These are phyloP conservation scores for Stegodyphus dumicola DNA, from an alignment of 1,140 invertebrate genomes.

Conservation along the genomic window DNA sequence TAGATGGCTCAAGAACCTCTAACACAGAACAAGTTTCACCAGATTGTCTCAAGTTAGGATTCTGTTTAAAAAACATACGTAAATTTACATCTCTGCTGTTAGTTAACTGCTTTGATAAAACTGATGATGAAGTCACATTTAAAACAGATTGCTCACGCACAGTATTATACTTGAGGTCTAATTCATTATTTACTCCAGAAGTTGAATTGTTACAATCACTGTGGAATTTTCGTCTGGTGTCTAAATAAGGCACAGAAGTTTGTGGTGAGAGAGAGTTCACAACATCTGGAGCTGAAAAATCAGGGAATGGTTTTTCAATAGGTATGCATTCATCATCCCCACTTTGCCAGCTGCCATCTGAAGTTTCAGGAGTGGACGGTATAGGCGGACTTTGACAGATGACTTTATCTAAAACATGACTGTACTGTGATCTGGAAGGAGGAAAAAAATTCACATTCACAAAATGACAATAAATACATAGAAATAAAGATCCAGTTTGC, in stretches of 20 bases:
- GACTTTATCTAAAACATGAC: conserved; percentile 45
- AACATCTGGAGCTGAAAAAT: conserved; percentile 50
- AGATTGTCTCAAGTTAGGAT: conserved; percentile 57
- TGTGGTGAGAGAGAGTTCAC: conserved; percentile 49
- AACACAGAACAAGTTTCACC: conserved; percentile 66
- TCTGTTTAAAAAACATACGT: conserved; percentile 55
- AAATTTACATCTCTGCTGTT: conserved; percentile 53
- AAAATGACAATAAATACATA: too few species aligned
- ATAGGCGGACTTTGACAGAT: conserved; percentile 47
- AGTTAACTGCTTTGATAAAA: not conserved
- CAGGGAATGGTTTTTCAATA: not conserved
- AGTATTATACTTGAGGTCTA: not conserved
- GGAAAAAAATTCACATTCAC: conserved; percentile 5
- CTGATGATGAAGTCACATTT: not conserved
- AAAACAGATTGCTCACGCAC: not conserved
- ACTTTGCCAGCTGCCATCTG: conserved; percentile 45
- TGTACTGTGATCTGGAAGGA: conserved; percentile 46
- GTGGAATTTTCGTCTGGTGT: conserved; percentile 24
- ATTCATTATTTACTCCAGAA: not conserved
- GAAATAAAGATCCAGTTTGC: not conserved
- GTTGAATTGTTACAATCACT: not conserved
- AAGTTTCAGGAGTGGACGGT: conserved; percentile 48
- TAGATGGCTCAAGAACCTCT: conserved; percentile 67
- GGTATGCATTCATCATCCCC: conserved; percentile 31
- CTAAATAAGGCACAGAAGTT: conserved; percentile 38